Base-by-base conservation (phyloP, 2,113 vertebrate species). In the Scomber japonicus region DNA sequence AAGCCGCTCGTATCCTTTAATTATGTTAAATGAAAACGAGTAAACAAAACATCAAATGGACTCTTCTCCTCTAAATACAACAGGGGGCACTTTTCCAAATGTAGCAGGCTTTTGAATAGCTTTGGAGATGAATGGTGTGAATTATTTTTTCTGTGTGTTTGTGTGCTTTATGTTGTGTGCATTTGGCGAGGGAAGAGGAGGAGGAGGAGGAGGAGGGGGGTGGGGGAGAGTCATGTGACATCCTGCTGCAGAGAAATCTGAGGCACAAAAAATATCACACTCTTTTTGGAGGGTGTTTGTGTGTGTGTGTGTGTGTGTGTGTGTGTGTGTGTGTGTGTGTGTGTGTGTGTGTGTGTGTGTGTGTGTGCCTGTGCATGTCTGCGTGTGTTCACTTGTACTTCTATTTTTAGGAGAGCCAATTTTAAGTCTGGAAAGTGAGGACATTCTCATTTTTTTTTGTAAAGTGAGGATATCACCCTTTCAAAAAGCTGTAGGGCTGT, bases 1-100 rank as follows among this genome's bases (percentile, higher is more conserved):
- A 84, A 71, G 78, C 80, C 63, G 56, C 55, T 61, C 71, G 44
- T 82, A 84, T 83, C 84, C 74, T 84, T 75, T 82, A 61, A 84
- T 86, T 78, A 73, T 65, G 80, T 81, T 70, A 59, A 84, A 70
- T 88, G 63, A 78, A 77, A 70, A 7, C 3, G 60, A 71, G 81
- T 50, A 73, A 79, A 83, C 65, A 70, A 71, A 78, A 70, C 65
- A 82, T 70, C 60, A 72, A 64, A 75, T 50, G 45, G 70, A 78
- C 64, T 54, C 24, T 53, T 75, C 44, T 30, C 0, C 15, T 79
- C 46, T 45, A 64, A 74, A 78, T 63, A 75, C 53, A 75, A 76
- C 65, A 54, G 31, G 13, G 13, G 55, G 40, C 51, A 65, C 59
- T 73, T 30, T 40, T 79, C 49, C 46, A 63, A 80, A 80, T 82